Base-by-base conservation (phyloP, 35 echinoderm and acorn worm genomes). In the Acanthaster planci region DNA sequence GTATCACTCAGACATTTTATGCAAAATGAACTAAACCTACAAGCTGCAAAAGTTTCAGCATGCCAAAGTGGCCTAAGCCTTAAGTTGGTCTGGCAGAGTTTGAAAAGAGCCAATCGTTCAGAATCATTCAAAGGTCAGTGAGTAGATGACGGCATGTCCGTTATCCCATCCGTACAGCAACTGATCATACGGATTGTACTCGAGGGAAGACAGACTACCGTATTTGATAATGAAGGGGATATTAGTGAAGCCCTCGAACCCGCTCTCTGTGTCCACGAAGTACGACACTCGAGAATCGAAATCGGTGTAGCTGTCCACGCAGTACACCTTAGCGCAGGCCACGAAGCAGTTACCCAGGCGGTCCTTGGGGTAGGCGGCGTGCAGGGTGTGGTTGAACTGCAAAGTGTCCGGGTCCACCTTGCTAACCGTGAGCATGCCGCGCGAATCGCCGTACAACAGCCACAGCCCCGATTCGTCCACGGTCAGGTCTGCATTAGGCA, bases 131-230 rank as follows among this genome's bases (percentile, higher is more conserved):
- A 89, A 89, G 14, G 80, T 77, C 1, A 97, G 31, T 38, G 77
- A 58, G 76, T 97, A 97, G 3, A 90, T 76, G 1, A 93, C 91
- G 50, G 80, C 76, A 58, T 93, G 53, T 0, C 90, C 94, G 2
- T 88, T 85, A 32, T 97, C 90, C 88, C 87, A 90, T 34, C 82
- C 87, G 53, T 97, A 97, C 44, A 97, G 76, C 47, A 90, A 83
- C 79, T 90, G 83, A 27, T 97, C 94, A 42, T 55, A 56, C 19
- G 91, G 84, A 58, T 93, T 97, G 58, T 97, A 97, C 19, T 89
- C 51, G 5, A 97, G 35, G 16, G 87, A 89, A 12, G 76, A 78
- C 22, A 89, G 83, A 7, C 53, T 78, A 21, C 79, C 67, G 76
- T 87, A 93, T 44, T 88, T 83, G 67, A 56, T 93, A 60, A 80